Percentiles rank a stretch among this genome's conserved stretches.
Conservation (phyloP, 1,140 invertebrate genomes). For the Heliothis virescens region DNA sequence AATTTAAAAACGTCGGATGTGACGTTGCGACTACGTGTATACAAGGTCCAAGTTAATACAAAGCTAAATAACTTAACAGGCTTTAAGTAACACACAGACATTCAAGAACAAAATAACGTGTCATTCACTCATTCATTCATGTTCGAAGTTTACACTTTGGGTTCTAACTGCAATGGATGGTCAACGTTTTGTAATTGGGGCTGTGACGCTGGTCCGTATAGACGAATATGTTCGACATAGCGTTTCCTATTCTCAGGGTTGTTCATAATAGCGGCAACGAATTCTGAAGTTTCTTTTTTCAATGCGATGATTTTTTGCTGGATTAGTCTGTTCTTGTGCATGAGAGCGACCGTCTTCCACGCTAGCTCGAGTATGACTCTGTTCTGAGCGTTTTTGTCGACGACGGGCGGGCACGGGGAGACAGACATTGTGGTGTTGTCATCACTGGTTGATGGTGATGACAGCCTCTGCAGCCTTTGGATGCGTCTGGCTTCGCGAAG, state of each 20-base stretch:
- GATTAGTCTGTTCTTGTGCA: constrained; percentile 80
- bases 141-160: constrained; percentile 57
- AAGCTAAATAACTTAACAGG: constrained; percentile 36
- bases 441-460: constrained; percentile 58
- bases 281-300: constrained; percentile 78
- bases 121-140: constrained; percentile 28
- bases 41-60: constrained; percentile 34
- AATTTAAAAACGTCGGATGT: constrained; percentile 20
- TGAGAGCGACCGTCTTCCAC: constrained; percentile 77
- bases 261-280: constrained; percentile 74
- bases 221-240: constrained; percentile 69
- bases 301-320: constrained; percentile 81
- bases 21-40: constrained; percentile 7
- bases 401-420: constrained; percentile 49
- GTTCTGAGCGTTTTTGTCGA: constrained; percentile 71
- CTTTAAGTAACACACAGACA: constrained; percentile 8
- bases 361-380: constrained; percentile 77
- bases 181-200: constrained; percentile 51
- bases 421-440: constrained; percentile 42
- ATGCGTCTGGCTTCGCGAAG: constrained; percentile 74
- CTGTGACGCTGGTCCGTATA: constrained; percentile 55
- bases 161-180: constrained; percentile 67
- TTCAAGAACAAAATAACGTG: constrained; percentile 31
- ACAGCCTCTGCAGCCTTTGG: constrained; percentile 67
- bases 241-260: constrained; percentile 74